phyloP scores from a whole-genome alignment of 2,113 vertebrate genomes.

The Lontra canadensis region DNA sequence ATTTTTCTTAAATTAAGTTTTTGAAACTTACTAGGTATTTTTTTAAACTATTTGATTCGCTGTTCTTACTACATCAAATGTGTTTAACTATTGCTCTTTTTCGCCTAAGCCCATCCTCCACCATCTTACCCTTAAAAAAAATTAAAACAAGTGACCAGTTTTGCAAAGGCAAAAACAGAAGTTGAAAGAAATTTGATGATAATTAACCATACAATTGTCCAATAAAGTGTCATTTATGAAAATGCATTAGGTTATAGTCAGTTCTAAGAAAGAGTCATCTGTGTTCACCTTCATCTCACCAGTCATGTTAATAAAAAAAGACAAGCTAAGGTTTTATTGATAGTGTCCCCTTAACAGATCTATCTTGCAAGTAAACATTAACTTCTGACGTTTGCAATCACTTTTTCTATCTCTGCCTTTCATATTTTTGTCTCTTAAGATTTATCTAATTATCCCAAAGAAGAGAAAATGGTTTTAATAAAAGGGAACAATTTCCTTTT shows the following conservation, averaged over 20 bases:
- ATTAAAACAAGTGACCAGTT: not conserved
- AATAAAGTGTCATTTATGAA: not conserved
- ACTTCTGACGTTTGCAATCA: constrained; percentile 71
- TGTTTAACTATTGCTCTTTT: not conserved
- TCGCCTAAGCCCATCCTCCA: not conserved
- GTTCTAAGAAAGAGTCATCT: not conserved
- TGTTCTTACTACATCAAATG: not conserved
- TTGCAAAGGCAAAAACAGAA: constrained; percentile 29
- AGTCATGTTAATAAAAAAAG: constrained; percentile 32
- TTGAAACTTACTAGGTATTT: not conserved
- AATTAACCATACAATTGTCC: not conserved
- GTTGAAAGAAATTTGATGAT: not conserved
- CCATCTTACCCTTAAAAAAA: not conserved
- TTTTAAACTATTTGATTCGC: not conserved
- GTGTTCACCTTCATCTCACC: not conserved
- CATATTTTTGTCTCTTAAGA: constrained; percentile 73
- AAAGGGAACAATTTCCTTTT: constrained; percentile 79
- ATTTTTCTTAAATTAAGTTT: constrained; percentile 1
- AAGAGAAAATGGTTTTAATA: constrained; percentile 80
- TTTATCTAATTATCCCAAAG: constrained; percentile 81
- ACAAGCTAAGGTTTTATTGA: constrained; percentile 27
- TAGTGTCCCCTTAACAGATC: not conserved
- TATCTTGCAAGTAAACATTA: constrained; percentile 64
- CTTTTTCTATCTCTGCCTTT: constrained; percentile 66
- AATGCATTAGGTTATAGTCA: not conserved